Evolutionary conservation across 2,113 vertebrate genomes (phyloP).

Genomic region (Gymnobelideus leadbeateri): DNA sequence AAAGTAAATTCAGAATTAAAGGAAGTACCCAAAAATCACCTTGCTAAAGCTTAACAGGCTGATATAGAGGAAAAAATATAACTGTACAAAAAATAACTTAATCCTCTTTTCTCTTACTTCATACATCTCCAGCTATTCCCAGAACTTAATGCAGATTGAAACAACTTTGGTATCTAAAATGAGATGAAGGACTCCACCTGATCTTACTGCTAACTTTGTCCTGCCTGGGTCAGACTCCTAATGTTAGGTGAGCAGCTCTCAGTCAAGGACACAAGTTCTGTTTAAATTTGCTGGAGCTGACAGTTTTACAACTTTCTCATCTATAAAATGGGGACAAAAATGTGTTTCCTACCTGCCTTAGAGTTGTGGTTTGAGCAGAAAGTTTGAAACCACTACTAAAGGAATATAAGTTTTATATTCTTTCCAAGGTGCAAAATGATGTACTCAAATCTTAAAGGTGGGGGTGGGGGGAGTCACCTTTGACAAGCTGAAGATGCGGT

Average conservation of each 20-base stretch:
- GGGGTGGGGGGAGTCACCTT: not conserved
- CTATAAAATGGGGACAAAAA: not conserved
- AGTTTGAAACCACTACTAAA: not conserved
- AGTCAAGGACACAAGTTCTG: not conserved
- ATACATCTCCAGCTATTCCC: not conserved
- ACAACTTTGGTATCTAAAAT: too few relatives aligned
- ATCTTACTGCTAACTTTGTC: too few relatives aligned
- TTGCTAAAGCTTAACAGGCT: not conserved
- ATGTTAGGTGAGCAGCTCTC: not conserved
- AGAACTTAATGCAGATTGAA: not conserved
- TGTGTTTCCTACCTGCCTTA: not conserved
- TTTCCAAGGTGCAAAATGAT: not conserved
- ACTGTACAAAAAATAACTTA: not conserved
- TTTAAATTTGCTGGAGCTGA: not conserved
- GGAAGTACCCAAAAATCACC: not conserved
- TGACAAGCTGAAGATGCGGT: not conserved
- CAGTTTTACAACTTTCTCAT: not conserved
- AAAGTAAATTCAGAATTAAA: not conserved
- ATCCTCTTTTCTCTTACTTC: not conserved
- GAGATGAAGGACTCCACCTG: not conserved
- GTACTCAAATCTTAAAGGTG: not conserved
- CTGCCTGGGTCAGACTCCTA: not conserved
- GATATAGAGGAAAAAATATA: not conserved
- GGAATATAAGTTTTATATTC: not conserved
- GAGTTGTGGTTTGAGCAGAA: not conserved